phyloP scores from a whole-genome alignment of 2,113 vertebrate species.

The Salvelinus sp. region DNA sequence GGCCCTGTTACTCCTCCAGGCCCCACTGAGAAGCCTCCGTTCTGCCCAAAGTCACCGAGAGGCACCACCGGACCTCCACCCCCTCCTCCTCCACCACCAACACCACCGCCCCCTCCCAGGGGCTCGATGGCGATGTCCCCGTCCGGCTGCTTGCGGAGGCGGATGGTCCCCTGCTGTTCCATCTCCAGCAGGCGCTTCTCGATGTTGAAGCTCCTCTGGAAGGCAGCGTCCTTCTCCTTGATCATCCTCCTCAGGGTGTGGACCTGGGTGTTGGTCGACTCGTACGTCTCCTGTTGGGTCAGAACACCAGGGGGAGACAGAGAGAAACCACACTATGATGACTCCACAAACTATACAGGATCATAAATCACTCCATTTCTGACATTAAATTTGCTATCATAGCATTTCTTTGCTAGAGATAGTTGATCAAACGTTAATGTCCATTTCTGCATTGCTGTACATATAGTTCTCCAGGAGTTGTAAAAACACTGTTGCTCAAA shows the following conservation, averaged over 20 bases:
- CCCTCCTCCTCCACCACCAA: slow-evolving; percentile 1
- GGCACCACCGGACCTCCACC: slow-evolving; percentile 38
- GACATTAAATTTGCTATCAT: slow-evolving; percentile 54
- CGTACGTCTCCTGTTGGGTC: slow-evolving; percentile 84
- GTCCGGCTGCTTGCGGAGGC: slow-evolving; percentile 74
- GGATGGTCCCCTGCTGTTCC: slow-evolving; percentile 72
- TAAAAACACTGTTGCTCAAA: too few relatives aligned
- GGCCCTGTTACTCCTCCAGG: slow-evolving; percentile 31
- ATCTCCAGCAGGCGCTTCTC: slow-evolving; percentile 79
- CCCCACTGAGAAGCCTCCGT: slow-evolving; percentile 32
- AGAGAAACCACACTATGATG: slow-evolving; percentile 23
- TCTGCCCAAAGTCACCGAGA: slow-evolving; percentile 48
- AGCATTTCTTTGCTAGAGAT: slow-evolving; percentile 45
- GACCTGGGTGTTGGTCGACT: slow-evolving; percentile 89
- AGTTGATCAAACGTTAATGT: not conserved
- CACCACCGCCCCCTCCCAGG: slow-evolving; percentile 49
- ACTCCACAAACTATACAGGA: slow-evolving; percentile 28
- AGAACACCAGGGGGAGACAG: slow-evolving; percentile 50
- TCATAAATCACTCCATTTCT: slow-evolving; percentile 60
- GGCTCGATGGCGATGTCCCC: slow-evolving; percentile 75
- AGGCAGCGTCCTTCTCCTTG: slow-evolving; percentile 93
- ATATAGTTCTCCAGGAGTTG: too few relatives aligned
- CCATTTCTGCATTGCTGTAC: too few relatives aligned
- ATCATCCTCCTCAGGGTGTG: slow-evolving; percentile 88
- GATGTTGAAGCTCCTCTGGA: slow-evolving; percentile 80